Evolutionary conservation across 2,888 invertebrate genomes (phyloP), one percentile per base, ranked within the genome.

Genomic region (Carterocephalus palaemon): DNA sequence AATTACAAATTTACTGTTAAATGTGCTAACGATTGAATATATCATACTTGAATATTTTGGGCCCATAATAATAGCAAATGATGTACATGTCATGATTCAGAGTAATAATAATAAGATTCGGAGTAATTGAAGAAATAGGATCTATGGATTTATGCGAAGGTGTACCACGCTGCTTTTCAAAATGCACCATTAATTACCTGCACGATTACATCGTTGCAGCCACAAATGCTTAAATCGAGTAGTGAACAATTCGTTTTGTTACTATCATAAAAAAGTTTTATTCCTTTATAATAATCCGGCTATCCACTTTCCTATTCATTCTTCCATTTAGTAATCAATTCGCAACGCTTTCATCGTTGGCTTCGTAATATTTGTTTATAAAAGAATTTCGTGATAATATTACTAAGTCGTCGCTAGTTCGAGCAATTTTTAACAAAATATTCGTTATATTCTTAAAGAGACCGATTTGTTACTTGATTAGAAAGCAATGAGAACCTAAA

Each of bases 241-340:
- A n/a, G n/a, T n/a, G 20, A 41, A 41, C n/a, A 40, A 41, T 12
- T 41, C 32, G 16, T 32, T 23, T 17, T 32, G 12, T 41, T 16
- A 7, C 15, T 15, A 3, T 22, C 32, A 42, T 42, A 42, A 42
- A 42, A 39, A 34, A 42, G 20, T 34, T 28, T 26, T 34, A 28
- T 34, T 42, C 20, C 38, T 37, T 39, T 50, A 48, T 47, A 52
- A 53, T 43, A 33, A 40, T 42, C 41, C 24, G 48, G 34, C 38
- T 49, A 37, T 54, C 54, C 54, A 67, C 71, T 76, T 77, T 75
- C 70, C 59, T 67, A 61, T 53, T 52, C 65, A 57, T 61, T 74
- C 72, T 74, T 78, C 70, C 72, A 70, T 74, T 74, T 69, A 58
- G 66, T 66, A 68, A 65, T 59, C 69, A 65, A 81, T 81, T 80